phyloP scores from a whole-genome alignment of 2,113 vertebrate genomes.

The Callorhinus ursinus region DNA sequence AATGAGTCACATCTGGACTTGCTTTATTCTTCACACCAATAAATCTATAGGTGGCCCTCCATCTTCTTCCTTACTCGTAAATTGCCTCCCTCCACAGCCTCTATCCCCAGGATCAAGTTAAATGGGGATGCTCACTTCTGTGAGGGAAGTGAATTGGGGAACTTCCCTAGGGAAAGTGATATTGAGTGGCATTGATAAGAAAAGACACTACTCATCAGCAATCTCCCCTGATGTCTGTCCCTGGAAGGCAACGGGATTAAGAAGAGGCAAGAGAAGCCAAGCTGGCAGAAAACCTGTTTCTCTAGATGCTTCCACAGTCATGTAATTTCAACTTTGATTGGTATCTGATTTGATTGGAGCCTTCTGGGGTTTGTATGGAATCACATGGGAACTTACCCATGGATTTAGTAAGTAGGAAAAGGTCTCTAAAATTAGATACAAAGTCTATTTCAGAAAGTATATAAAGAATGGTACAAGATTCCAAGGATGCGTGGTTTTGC shows the following conservation, averaged over 20 bases:
- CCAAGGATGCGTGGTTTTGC: fast-evolving
- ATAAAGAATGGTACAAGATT: neutral
- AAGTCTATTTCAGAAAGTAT: neutral
- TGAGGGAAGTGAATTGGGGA: neutral
- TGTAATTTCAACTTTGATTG: neutral
- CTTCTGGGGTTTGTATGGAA: neutral
- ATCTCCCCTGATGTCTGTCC: neutral
- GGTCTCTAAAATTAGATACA: neutral
- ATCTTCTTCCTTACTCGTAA: neutral
- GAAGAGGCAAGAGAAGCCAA: neutral
- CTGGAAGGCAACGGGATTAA: neutral
- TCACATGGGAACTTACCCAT: neutral
- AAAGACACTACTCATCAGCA: neutral
- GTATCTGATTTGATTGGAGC: neutral
- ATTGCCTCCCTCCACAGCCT: neutral
- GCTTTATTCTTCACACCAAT: conserved; percentile 19
- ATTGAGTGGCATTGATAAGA: neutral
- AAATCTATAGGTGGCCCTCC: neutral
- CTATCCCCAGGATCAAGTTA: neutral
- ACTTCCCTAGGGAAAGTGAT: conserved; percentile 33
- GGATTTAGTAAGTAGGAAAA: neutral
- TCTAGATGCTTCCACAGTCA: fast-evolving
- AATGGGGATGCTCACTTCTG: conserved; percentile 6
- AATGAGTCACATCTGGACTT: conserved; percentile 60
- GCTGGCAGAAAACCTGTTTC: fast-evolving